Evolutionary conservation across 2,888 invertebrate genomes (phyloP).

Genomic region (Priocnemis perturbator): DNA sequence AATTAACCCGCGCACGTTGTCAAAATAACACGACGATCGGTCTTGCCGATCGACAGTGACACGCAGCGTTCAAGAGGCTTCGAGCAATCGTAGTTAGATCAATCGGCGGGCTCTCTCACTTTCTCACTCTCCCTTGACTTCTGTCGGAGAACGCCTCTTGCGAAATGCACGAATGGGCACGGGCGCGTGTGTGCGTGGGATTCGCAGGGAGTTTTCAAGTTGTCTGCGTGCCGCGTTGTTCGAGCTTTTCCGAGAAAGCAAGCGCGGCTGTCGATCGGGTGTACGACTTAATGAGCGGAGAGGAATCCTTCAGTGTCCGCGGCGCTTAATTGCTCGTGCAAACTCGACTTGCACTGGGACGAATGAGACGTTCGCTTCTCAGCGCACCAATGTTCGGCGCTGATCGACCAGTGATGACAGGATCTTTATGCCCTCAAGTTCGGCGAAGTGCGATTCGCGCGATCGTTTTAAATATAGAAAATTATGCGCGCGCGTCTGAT

Average conservation of each 20-base stretch:
- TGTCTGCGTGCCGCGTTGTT: too few relatives aligned
- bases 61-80: conserved; percentile 45
- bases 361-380: conserved; percentile 36
- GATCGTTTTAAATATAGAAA: neutral
- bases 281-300: neutral
- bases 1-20: conserved; percentile 49
- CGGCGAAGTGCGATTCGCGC: conserved; percentile 1
- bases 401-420: conserved; percentile 21
- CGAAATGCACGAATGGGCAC: conserved; percentile 13
- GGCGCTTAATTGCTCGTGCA: conserved; percentile 1
- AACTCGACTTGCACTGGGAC: conserved; percentile 27
- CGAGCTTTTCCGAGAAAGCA: conserved; percentile 19
- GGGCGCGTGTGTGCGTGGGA: conserved; percentile 24
- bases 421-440: neutral
- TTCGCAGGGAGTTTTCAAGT: neutral
- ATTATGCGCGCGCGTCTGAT: too few relatives aligned
- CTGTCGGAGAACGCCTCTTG: conserved; percentile 1
- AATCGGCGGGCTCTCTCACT: conserved; percentile 29
- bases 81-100: conserved; percentile 43
- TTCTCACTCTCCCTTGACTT: neutral
- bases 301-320: conserved; percentile 2
- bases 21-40: conserved; percentile 53
- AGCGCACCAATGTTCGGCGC: conserved; percentile 36
- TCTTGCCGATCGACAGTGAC: conserved; percentile 49
- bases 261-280: conserved; percentile 13